A percentile compares a stretch with the other conserved stretches of the same genome.
These are phyloP conservation scores for Callospermophilus lateralis DNA, from an alignment of 2,113 vertebrate species.

Conservation along the genomic window DNA sequence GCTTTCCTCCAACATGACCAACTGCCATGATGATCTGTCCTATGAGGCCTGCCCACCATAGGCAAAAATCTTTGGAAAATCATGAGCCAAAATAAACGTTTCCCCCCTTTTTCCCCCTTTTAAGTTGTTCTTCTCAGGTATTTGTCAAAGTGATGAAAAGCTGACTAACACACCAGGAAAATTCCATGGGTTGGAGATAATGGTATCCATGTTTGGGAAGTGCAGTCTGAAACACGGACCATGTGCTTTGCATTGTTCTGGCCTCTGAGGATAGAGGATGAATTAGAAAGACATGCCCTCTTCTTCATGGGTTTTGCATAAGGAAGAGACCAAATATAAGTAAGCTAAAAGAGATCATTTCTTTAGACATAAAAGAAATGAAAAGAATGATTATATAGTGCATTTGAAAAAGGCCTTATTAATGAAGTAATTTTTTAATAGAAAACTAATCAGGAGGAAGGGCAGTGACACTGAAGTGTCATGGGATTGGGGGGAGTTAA, in stretches of 20 bases:
- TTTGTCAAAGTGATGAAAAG: no score
- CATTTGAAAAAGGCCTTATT: not conserved
- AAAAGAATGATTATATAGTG: not conserved
- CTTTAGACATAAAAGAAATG: not conserved
- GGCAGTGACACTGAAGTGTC: not conserved
- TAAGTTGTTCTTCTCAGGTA: no score
- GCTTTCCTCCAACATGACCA: no score
- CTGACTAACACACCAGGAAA: no score
- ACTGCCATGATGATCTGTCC: no score
- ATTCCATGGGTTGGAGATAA: not conserved
- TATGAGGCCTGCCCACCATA: no score
- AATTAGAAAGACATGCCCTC: not conserved
- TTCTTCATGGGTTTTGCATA: not conserved
- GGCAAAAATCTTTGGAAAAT: no score
- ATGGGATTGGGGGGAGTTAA: not conserved
- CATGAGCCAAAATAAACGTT: no score
- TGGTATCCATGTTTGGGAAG: not conserved
- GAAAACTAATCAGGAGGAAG: not conserved
- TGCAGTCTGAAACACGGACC: not conserved
- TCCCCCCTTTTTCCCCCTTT: no score
- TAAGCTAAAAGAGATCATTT: not conserved
- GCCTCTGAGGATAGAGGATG: not conserved
- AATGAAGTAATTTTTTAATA: not conserved
- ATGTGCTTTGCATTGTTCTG: accelerated
- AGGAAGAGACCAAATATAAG: not conserved